Conservation (phyloP, 2,113 vertebrate genomes). For the Leiothrix lutea region DNA sequence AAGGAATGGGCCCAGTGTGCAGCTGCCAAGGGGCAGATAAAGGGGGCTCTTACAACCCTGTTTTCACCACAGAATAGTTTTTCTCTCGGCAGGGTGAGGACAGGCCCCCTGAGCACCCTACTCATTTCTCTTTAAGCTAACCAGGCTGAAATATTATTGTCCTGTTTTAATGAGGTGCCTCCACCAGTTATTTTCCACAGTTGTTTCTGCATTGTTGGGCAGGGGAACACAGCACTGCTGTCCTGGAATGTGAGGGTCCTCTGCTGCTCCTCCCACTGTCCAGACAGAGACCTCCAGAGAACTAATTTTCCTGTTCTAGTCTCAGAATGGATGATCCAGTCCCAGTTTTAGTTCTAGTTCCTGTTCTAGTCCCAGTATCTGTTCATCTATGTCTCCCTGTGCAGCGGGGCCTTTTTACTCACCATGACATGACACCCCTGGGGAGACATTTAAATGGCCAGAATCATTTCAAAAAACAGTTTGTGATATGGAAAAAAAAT, state of each 20-base stretch:
- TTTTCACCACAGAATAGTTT: background rate
- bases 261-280: background rate
- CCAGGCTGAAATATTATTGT: background rate
- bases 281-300: background rate
- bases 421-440: background rate
- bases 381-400: accelerated
- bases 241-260: background rate
- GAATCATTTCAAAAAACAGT: background rate
- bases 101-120: background rate
- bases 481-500: background rate
- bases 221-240: background rate
- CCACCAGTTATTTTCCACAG: background rate
- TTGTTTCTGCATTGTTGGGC: background rate
- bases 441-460: background rate
- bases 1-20: accelerated
- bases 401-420: background rate
- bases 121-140: background rate
- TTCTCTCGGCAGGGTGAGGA: background rate
- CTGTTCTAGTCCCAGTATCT: background rate
- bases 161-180: background rate
- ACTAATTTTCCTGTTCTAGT: accelerated
- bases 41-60: background rate
- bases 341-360: background rate
- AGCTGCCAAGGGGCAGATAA: background rate
- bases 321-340: background rate